Percentiles rank a stretch among this genome's conserved stretches.
phyloP scores from a whole-genome alignment of 2,888 invertebrate genomes.

The Tachina grossa region DNA sequence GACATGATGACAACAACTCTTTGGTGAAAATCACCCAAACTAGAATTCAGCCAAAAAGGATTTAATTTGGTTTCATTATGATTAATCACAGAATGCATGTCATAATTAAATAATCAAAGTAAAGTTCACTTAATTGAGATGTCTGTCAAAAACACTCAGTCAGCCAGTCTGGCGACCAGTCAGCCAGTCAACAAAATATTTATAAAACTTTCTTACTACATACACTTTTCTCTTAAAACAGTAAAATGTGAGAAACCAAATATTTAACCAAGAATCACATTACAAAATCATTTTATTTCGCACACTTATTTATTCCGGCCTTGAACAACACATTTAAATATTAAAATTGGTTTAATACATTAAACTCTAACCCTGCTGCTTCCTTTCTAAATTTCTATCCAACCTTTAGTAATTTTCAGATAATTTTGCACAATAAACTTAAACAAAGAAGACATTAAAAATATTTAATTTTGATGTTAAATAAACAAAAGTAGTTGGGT shows the following conservation, averaged over 20 bases:
- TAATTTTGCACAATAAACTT: neutral
- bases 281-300: neutral
- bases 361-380: neutral
- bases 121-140: constrained; percentile 37
- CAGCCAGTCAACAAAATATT: constrained; percentile 3
- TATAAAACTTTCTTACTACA: neutral
- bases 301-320: neutral
- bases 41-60: too few relatives aligned
- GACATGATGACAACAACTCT: too few relatives aligned
- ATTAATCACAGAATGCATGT: neutral
- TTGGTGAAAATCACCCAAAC: too few relatives aligned
- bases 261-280: constrained; percentile 25
- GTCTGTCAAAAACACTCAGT: constrained; percentile 36
- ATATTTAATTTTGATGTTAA: constrained; percentile 5
- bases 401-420: neutral
- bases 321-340: constrained; percentile 44
- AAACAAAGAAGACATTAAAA: constrained; percentile 30
- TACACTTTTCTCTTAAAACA: neutral
- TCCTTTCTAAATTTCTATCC: neutral
- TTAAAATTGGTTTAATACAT: constrained; percentile 5
- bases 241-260: neutral
- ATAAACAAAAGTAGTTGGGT: neutral
- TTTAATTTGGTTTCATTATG: neutral
- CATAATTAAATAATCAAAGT: neutral
- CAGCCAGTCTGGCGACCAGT: neutral